phyloP scores from a whole-genome alignment of 1,140 invertebrate genomes.

The Odontomachus brunneus region DNA sequence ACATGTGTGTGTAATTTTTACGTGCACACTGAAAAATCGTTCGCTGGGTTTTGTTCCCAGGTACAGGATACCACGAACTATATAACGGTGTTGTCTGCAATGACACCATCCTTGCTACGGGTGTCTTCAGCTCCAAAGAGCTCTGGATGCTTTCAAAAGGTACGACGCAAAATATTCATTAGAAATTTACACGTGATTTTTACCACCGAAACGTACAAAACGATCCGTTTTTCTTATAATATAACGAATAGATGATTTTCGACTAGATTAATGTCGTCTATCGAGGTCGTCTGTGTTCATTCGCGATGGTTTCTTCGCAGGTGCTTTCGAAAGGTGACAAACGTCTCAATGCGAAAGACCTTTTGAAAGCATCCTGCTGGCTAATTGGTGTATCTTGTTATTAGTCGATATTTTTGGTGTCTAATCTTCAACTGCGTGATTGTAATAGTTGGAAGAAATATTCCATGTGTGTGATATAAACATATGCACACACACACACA shows the following conservation, averaged over 20 bases:
- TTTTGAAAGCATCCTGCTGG: conserved; percentile 84
- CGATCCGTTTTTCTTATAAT: neutral
- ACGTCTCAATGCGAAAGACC: conserved; percentile 76
- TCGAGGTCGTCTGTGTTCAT: neutral
- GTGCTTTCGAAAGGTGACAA: conserved; percentile 85
- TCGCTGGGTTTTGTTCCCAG: conserved; percentile 84
- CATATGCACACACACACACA: neutral
- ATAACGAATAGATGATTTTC: neutral
- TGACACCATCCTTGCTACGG: conserved; percentile 99
- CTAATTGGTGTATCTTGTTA: neutral
- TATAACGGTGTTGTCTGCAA: conserved; percentile 99
- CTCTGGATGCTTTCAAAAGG: conserved; percentile 98
- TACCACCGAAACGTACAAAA: conserved; percentile 22
- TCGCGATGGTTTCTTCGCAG: conserved; percentile 60
- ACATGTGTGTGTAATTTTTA: conserved; percentile 1
- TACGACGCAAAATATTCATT: conserved; percentile 85
- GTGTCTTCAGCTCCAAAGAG: conserved; percentile 99
- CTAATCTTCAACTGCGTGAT: neutral
- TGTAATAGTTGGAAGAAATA: too few species aligned
- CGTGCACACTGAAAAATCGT: conserved; percentile 51
- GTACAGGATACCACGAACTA: conserved; percentile 97
- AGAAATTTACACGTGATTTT: conserved; percentile 58
- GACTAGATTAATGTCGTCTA: neutral
- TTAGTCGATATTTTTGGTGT: too few species aligned
- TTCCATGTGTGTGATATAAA: too few species aligned